Conservation (phyloP, 2,888 invertebrate genomes). For the Scaptodrosophila latifasciaeformis region DNA sequence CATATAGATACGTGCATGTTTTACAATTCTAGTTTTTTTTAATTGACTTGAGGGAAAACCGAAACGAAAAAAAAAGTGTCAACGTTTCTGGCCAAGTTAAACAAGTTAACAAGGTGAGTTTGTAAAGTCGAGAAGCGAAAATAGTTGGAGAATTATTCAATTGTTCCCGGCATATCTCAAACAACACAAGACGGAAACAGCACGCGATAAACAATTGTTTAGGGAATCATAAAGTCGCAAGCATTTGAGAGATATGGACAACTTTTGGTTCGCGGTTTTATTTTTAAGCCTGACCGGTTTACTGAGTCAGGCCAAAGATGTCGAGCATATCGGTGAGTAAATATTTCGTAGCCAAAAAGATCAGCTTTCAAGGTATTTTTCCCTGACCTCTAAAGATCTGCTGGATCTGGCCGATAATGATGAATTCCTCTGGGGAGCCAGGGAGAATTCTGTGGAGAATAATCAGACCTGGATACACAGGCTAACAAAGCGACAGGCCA, state of each 20-base stretch:
- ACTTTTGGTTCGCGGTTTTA: no score
- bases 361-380: no score
- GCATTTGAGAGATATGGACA: no score
- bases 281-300: conserved; percentile 14
- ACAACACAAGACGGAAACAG: conserved; percentile 52
- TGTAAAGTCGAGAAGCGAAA: conserved; percentile 8
- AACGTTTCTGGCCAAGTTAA: no score
- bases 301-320: conserved; percentile 28
- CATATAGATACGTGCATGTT: no score
- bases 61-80: no score
- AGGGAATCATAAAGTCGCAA: no score
- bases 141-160: conserved; percentile 10
- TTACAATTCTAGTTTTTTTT: no score
- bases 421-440: conserved; percentile 61
- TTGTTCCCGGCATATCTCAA: no score
- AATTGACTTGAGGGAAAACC: no score
- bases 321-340: conserved; percentile 53
- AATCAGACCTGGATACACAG: conserved; percentile 49
- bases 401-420: conserved; percentile 62
- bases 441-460: conserved; percentile 41
- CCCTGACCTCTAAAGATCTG: conserved; percentile 57
- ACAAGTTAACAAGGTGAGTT: conserved; percentile 43
- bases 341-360: no score
- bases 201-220: conserved; percentile 45
- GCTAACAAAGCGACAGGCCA: conserved; percentile 58